These are phyloP conservation scores for Orycteropus afer DNA, from an alignment of 2,113 vertebrate species.

Conservation along the genomic window DNA sequence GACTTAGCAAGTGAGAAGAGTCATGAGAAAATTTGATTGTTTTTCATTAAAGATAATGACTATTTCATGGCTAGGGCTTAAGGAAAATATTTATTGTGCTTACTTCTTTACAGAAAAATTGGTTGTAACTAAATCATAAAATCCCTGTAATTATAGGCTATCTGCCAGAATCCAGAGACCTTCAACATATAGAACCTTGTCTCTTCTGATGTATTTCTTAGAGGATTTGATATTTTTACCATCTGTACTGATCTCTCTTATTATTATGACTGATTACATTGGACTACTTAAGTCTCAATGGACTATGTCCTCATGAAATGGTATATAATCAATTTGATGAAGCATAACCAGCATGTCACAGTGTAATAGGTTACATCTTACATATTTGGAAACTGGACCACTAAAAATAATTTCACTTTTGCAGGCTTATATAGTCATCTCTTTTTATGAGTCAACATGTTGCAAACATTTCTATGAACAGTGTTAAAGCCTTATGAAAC, in stretches of 20 bases:
- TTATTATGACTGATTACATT: slow-evolving; percentile 25
- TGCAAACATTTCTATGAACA: neutral
- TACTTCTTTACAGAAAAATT: slow-evolving; percentile 51
- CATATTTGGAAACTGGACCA: neutral
- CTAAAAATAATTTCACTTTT: slow-evolving; percentile 24
- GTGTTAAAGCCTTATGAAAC: neutral
- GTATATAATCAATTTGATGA: slow-evolving; percentile 29
- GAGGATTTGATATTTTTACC: slow-evolving; percentile 47
- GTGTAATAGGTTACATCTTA: neutral
- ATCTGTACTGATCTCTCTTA: slow-evolving; percentile 13
- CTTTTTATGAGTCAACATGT: neutral
- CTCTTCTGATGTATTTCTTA: slow-evolving; percentile 22
- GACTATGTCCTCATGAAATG: slow-evolving; percentile 33
- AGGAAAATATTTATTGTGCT: slow-evolving; percentile 31
- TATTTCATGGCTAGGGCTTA: neutral
- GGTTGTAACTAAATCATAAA: neutral
- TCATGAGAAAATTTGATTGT: slow-evolving; percentile 17
- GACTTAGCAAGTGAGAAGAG: slow-evolving; percentile 13
- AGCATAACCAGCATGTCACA: neutral
- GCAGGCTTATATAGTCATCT: neutral
- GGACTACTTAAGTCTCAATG: neutral
- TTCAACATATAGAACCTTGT: neutral
- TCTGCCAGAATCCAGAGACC: neutral
- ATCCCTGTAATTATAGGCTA: neutral
- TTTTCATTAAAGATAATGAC: slow-evolving; percentile 12